phyloP scores from a whole-genome alignment of 2,797 vertebrate species.

The Anolis apletophallus region DNA sequence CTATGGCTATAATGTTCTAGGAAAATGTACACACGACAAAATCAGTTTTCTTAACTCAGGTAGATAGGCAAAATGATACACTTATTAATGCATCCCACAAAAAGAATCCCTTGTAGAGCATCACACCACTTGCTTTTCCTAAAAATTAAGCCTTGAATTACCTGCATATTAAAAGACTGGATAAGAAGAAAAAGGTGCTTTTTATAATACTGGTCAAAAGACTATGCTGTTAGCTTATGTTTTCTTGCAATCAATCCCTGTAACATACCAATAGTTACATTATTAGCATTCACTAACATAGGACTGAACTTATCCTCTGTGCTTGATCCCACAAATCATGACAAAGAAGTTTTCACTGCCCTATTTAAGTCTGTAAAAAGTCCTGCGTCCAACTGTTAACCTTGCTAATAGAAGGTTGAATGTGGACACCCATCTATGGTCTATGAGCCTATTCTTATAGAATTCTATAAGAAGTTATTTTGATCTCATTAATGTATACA shows the following conservation, averaged over 20 bases:
- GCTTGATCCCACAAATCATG: neutral
- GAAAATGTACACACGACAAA: neutral
- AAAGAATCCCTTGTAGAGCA: neutral
- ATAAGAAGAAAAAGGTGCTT: neutral
- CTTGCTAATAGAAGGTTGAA: conserved; percentile 18
- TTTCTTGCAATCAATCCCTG: neutral
- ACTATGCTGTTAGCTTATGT: neutral
- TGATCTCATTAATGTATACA: neutral
- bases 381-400: neutral
- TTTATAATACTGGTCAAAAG: conserved; percentile 19
- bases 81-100: neutral
- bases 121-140: neutral
- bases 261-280: neutral
- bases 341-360: neutral
- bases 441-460: neutral
- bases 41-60: neutral
- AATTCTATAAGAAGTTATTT: conserved; percentile 36
- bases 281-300: conserved; percentile 10
- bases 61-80: neutral
- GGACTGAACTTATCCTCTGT: neutral
- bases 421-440: conserved; percentile 9
- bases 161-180: neutral
- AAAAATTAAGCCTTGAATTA: neutral
- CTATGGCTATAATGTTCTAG: neutral
- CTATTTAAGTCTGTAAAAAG: neutral